Evolutionary conservation across 2,797 vertebrate species (phyloP).

Genomic region (Miichthys miiuy): DNA sequence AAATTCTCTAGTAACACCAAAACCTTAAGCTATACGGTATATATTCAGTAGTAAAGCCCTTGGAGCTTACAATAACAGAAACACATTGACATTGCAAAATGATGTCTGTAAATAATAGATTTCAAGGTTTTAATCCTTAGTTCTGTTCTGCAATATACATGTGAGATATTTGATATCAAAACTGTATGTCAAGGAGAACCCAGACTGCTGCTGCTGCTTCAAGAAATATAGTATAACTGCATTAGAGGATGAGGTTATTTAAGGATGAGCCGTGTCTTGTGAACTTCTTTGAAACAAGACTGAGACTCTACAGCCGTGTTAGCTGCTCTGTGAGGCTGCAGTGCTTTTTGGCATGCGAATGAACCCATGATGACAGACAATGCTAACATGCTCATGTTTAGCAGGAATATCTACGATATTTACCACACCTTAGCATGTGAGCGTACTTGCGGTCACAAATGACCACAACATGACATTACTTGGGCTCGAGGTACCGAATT

Average conservation of each 20-base stretch:
- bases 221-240: slow-evolving; percentile 13
- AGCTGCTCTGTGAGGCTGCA: not conserved
- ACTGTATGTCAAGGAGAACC: not conserved
- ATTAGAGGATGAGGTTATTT: slow-evolving; percentile 24
- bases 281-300: slow-evolving; percentile 17
- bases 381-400: not conserved
- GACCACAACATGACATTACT: not conserved
- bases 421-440: not conserved
- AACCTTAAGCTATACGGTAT: not conserved
- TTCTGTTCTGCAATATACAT: slow-evolving; percentile 1
- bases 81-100: slow-evolving; percentile 20
- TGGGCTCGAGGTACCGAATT: too few species aligned
- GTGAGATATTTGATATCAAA: slow-evolving; percentile 18
- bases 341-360: not conserved
- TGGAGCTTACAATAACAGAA: not conserved
- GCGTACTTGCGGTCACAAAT: not conserved
- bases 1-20: not conserved
- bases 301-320: not conserved
- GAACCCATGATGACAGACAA: too few species aligned
- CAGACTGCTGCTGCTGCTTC: not conserved
- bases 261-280: slow-evolving; percentile 2
- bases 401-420: not conserved
- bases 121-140: slow-evolving; percentile 23
- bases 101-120: slow-evolving; percentile 24
- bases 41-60: slow-evolving; percentile 9